Conservation (phyloP, 2,888 invertebrate genomes). For the Tuta absoluta region DNA sequence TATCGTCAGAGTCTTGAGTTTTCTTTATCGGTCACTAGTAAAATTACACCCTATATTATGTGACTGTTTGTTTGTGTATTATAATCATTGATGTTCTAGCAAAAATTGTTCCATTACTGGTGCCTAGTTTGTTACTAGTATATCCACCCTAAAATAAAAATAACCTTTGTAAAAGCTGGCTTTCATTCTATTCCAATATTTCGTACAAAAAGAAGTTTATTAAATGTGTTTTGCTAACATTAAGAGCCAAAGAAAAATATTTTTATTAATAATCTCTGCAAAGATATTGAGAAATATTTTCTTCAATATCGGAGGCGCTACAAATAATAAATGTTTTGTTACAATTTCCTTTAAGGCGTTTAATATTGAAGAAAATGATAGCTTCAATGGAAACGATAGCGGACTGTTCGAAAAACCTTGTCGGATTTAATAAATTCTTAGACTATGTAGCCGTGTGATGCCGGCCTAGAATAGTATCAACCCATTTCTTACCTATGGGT, state of each 20-base stretch:
- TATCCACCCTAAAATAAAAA: neutral
- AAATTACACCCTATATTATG: no score
- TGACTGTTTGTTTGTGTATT: no score
- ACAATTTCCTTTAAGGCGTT: neutral
- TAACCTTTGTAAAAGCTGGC: neutral
- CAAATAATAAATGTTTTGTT: neutral
- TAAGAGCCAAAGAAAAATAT: neutral
- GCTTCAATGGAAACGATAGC: constrained; percentile 2
- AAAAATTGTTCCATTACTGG: no score
- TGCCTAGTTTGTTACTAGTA: no score
- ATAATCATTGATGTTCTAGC: no score
- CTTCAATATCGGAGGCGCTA: neutral
- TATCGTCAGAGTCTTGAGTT: no score
- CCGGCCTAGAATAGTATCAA: no score
- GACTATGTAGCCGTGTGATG: no score
- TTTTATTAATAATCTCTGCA: neutral
- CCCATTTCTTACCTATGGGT: no score
- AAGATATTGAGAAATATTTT: neutral
- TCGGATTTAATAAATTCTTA: neutral
- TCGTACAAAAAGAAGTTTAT: neutral
- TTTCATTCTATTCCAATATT: neutral
- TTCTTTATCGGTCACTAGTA: no score
- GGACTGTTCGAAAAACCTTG: neutral
- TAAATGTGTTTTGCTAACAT: neutral
- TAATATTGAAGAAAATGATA: neutral